Conservation (phyloP, 92 coral and sea anemone genomes). For the Paramuricea clavata region DNA sequence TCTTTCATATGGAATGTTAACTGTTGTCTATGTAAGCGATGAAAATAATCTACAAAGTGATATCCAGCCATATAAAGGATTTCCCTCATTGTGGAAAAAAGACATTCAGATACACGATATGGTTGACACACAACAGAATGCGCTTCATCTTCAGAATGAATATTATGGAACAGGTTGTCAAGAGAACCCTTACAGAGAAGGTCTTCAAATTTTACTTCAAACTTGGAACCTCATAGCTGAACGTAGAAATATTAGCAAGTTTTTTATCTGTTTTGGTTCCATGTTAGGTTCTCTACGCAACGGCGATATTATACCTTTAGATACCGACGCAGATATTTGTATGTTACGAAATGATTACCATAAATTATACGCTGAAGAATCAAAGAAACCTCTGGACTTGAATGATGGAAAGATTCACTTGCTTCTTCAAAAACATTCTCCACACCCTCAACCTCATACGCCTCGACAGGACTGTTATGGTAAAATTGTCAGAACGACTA, state of each 20-base stretch:
- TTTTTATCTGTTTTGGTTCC: constrained; percentile 12
- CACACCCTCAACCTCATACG: neutral
- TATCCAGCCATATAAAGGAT: neutral
- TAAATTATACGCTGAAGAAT: constrained; percentile 1
- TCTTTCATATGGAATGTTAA: neutral
- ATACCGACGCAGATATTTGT: constrained; percentile 6
- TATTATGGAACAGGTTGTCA: constrained; percentile 1
- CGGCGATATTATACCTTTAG: constrained; percentile 11
- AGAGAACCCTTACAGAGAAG: neutral
- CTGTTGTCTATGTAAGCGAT: neutral
- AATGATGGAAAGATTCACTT: constrained; percentile 20
- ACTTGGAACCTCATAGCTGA: neutral
- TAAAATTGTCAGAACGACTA: neutral
- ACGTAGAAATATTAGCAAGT: constrained; percentile 7
- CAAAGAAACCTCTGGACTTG: neutral
- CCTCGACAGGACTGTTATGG: constrained; percentile 1
- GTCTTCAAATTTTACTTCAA: constrained; percentile 1
- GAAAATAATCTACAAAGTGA: neutral
- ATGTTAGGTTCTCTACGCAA: constrained; percentile 11
- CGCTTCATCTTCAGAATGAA: neutral
- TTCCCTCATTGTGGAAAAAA: neutral
- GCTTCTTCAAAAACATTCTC: constrained; percentile 21
- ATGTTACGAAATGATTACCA: neutral
- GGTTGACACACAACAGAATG: neutral
- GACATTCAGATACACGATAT: neutral